Evolutionary conservation across 2,113 vertebrate genomes (phyloP), one percentile per base, ranked within the genome.

Genomic region (Amblyopsis rosae): DNA sequence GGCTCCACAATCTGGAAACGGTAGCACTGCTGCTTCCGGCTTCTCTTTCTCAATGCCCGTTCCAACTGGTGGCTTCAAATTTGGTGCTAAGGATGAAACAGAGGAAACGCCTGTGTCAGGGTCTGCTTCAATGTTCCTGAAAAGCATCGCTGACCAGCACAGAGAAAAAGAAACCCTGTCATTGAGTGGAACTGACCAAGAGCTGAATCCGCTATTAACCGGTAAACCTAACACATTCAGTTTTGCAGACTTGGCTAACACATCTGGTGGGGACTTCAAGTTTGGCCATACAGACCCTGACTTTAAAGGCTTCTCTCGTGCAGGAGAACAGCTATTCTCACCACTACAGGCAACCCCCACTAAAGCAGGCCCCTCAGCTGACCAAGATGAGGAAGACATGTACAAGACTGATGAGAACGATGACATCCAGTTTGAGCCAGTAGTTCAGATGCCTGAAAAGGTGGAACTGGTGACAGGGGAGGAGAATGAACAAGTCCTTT

Each of bases 391-490:
- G 12, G 96, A 98, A 4, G 96, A 94, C 9, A 91, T 96, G 76
- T 98, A 99, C 74, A 98, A 95, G 84, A 98, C 98, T 0, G 96
- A 99, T 65, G 98, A 99, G 35, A 95, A 86, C 3, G 96, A 99
- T 67, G 95, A 99, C 47, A 98, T 98, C 73, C 96, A 97, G 89
- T 98, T 99, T 91, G 97, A 98, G 57, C 96, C 98, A 17, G 95
- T 99, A 19, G 96, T 98, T 70, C 95, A 96, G 63, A 96, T 99
- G 95, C 98, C 98, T 57, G 98, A 98, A 12, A 98, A 95, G 78
- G 93, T 99, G 49, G 96, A 99, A 9, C 86, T 99, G 8, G 94
- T 99, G 66, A 99, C 98, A 0, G 97, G 98, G 33, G 98, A 99
- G 84, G 98, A 99, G 76, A 95, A 98, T 80, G 98, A 99, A 70